Evolutionary conservation across 2,888 invertebrate species (phyloP).

Genomic region (Polyommatus icarus): DNA sequence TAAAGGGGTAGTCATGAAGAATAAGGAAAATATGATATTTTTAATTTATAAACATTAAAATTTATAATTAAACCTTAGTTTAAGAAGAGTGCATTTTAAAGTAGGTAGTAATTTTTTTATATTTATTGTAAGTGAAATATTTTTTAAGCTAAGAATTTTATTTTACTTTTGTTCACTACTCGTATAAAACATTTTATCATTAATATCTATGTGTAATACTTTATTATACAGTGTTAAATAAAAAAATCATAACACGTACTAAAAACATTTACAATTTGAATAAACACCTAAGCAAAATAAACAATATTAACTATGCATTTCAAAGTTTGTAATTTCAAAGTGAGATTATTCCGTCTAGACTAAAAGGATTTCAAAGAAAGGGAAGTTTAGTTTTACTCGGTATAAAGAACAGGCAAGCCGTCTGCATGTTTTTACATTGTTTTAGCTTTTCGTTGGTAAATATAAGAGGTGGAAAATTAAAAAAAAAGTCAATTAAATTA

Average conservation of each 20-base stretch:
- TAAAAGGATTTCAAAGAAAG: slow-evolving; percentile 1
- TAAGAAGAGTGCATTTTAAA: too few relatives aligned
- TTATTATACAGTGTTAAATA: not conserved
- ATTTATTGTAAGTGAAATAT: too few relatives aligned
- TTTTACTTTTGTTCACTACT: too few relatives aligned
- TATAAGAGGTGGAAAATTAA: not conserved
- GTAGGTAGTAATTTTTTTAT: too few relatives aligned
- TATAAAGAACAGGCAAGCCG: not conserved
- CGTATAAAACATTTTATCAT: not conserved
- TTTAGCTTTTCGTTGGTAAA: not conserved
- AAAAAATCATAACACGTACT: not conserved
- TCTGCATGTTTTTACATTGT: not conserved
- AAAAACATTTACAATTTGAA: not conserved
- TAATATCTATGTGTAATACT: not conserved
- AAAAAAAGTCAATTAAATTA: not conserved
- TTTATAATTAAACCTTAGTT: too few relatives aligned
- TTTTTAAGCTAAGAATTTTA: too few relatives aligned
- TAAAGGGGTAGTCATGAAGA: too few relatives aligned
- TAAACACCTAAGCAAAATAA: not conserved
- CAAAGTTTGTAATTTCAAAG: not conserved
- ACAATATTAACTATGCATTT: not conserved
- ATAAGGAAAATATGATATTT: too few relatives aligned
- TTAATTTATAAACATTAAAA: too few relatives aligned
- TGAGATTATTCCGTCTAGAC: slow-evolving; percentile 25
- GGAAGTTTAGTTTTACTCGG: not conserved